phyloP scores from a whole-genome alignment of 2,113 vertebrate genomes.

The Periophthalmus modestus region DNA sequence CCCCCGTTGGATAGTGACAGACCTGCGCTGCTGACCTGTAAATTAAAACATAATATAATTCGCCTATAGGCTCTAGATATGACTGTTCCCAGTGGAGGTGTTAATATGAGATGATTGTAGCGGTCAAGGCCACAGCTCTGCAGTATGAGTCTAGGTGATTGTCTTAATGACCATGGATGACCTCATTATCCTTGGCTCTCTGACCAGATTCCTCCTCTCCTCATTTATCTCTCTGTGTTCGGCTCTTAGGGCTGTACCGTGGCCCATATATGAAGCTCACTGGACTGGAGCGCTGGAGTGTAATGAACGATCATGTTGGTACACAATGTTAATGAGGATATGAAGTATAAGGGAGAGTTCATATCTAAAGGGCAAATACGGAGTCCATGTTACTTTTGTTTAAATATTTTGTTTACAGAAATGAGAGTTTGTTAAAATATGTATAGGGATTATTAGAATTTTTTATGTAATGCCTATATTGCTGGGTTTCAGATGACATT shows the following conservation, averaged over 20 bases:
- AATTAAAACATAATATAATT: conserved; percentile 46
- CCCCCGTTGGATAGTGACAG: conserved; percentile 22
- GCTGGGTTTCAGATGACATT: too few relatives aligned
- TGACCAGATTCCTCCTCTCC: conserved; percentile 46
- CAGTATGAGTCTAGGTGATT: conserved; percentile 79
- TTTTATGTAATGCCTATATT: too few relatives aligned
- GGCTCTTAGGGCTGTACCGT: conserved; percentile 41
- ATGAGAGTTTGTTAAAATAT: not conserved
- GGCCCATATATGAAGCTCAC: conserved; percentile 31
- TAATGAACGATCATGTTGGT: conserved; percentile 3
- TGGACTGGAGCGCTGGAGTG: conserved; percentile 2
- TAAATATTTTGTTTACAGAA: not conserved
- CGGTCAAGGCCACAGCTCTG: conserved; percentile 71
- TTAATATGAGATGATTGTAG: conserved; percentile 55
- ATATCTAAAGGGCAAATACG: not conserved
- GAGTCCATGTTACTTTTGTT: not conserved
- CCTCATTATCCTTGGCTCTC: conserved; percentile 72
- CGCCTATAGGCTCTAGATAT: conserved; percentile 16
- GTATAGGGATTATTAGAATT: too few relatives aligned
- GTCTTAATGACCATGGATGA: conserved; percentile 82
- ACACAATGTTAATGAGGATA: conserved; percentile 1
- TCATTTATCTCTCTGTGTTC: conserved; percentile 73
- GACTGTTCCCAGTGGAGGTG: conserved; percentile 38
- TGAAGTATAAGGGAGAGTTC: not conserved
- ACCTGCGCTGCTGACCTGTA: conserved; percentile 26